Base-by-base conservation (phyloP, 2,888 invertebrate genomes). In the Hydroisotoma schaefferi region DNA sequence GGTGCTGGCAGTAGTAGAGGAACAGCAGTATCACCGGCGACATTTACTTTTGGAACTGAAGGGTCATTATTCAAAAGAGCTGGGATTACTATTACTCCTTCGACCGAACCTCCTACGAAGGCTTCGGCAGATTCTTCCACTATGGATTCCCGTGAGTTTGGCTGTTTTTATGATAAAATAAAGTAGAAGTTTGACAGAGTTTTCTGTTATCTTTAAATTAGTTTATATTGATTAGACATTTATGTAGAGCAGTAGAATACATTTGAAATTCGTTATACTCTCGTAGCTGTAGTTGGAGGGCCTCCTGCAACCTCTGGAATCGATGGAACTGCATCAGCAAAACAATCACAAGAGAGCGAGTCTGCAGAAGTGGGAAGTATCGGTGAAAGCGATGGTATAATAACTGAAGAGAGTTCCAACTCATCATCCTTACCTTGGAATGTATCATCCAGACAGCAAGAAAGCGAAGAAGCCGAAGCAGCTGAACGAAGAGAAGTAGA, bases 391-490 rank as follows among this genome's bases (percentile, higher is more conserved):
- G 53, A 53, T 37, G 53, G 38, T 15, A 27, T 53, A 10, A 29
- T 33, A 15, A 46, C 53, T 23, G 53, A 53, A 23, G 53, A 53
- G 27, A 53, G 53, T 43, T 53, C 53, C 12, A 53, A 53, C 25
- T 53, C 53, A n/a, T 53, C 53, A 6, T 53, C 53, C 2, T 22
- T 53, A 12, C 53, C 53, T 4, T 53, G 53, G 53, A 53, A 53
- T 53, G 52, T 52, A 15, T 37, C 37, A 4, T 29, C 52, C 15
- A 22, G 53, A 38, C 33, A 52, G 18, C 46, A 46, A 23, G 46
- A 46, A 12, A 46, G 25, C 10, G 46, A 46, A 25, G 46, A 12
- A 15, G 46, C 23, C 6, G 25, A 25, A 23, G 33, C 8, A 33
- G 33, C 8, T 33, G 46, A 25, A 20, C 20, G 46, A 25, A 18